phyloP scores from a whole-genome alignment of 2,888 invertebrate genomes.

The Drosophila trichaetosa region DNA sequence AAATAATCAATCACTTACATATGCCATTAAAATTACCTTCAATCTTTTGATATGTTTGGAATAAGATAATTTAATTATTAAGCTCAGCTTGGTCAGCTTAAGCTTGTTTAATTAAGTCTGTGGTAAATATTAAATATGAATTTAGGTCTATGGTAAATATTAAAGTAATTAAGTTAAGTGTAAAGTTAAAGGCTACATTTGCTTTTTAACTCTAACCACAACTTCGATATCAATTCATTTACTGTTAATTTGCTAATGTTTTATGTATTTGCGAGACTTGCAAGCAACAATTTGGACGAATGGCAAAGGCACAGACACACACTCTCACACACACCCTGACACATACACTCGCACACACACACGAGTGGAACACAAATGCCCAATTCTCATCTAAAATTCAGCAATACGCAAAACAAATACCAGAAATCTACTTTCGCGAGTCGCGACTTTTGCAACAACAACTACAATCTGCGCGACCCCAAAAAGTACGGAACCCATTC shows the following conservation, averaged over 20 bases:
- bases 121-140: background rate
- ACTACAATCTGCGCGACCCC: constrained; percentile 31
- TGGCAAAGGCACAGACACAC: background rate
- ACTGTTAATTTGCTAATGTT: constrained; percentile 8
- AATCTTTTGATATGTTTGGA: background rate
- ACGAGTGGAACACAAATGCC: constrained; percentile 5
- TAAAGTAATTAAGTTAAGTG: background rate
- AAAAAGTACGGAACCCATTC: constrained; percentile 6
- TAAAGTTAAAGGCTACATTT: constrained; percentile 1
- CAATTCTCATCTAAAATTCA: constrained; percentile 39
- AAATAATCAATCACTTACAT: background rate
- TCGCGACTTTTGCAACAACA: constrained; percentile 18
- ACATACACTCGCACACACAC: background rate
- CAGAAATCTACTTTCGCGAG: constrained; percentile 24
- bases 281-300: background rate
- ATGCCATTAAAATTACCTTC: background rate
- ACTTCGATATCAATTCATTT: background rate
- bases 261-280: background rate
- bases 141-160: background rate
- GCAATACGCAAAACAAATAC: constrained; percentile 19
- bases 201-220: background rate
- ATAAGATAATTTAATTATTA: background rate
- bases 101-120: background rate
- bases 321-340: background rate
- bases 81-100: background rate